Conservation (phyloP, 2,797 vertebrate genomes). For the Sphaeramia orbicularis region DNA sequence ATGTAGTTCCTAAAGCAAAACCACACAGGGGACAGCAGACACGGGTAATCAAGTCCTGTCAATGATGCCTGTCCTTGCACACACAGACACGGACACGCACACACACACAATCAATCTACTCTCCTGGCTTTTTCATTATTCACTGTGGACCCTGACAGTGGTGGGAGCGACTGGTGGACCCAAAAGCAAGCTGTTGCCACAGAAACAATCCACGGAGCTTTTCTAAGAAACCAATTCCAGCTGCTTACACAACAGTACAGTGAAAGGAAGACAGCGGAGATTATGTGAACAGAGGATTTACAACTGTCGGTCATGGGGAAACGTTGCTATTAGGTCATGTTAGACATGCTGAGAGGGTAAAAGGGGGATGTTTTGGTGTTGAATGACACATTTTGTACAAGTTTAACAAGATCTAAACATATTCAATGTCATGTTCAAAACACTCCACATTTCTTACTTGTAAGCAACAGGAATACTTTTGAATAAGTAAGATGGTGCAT, state of each 20-base stretch:
- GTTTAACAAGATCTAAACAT: too few relatives aligned
- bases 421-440: too few relatives aligned
- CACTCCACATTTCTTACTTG: too few relatives aligned
- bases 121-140: slow-evolving; percentile 1
- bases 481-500: background rate
- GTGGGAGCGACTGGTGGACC: slow-evolving; percentile 14
- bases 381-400: background rate
- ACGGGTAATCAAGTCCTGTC: slow-evolving; percentile 4
- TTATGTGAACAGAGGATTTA: slow-evolving; percentile 16
- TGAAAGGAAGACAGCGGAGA: slow-evolving; percentile 8
- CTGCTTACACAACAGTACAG: slow-evolving; percentile 38
- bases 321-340: slow-evolving; percentile 6
- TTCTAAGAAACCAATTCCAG: slow-evolving; percentile 49
- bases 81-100: too few relatives aligned
- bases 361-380: background rate
- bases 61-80: background rate
- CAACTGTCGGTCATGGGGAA: background rate
- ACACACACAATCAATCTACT: background rate
- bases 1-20: background rate
- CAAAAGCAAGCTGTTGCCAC: slow-evolving; percentile 47
- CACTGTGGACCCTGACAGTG: slow-evolving; percentile 2
- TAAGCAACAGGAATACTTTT: background rate
- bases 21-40: slow-evolving; percentile 1
- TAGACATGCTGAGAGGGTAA: background rate
- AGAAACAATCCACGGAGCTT: slow-evolving; percentile 45